A percentile compares a stretch with the other conserved stretches of the same genome.
Conservation (phyloP, 1,140 invertebrate species). For the Mesaphorura yosii region DNA sequence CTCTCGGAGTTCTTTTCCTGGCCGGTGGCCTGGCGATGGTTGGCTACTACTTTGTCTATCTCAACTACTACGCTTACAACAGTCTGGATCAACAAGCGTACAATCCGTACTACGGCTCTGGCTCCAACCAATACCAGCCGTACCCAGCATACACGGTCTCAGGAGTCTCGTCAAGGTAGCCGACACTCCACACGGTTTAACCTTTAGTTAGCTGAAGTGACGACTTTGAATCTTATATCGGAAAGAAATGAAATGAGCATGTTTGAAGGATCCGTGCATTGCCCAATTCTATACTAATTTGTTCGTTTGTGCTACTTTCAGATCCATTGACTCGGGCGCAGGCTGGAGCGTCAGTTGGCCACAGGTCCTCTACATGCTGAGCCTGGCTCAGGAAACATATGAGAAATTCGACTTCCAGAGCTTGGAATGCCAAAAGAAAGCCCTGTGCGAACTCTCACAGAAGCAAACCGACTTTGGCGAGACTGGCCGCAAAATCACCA, state of each 20-base stretch:
- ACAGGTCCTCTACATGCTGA: slow-evolving; percentile 27
- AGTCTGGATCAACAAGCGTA: background rate
- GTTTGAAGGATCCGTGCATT: background rate
- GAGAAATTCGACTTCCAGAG: slow-evolving; percentile 29
- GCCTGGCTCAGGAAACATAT: slow-evolving; percentile 27
- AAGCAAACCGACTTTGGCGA: slow-evolving; percentile 26
- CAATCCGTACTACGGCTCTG: background rate
- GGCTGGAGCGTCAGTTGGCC: slow-evolving; percentile 15
- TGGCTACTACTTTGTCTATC: slow-evolving; percentile 24
- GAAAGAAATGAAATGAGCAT: background rate
- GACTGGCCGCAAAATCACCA: slow-evolving; percentile 27
- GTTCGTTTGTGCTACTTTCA: slow-evolving; percentile 4
- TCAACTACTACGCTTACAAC: background rate
- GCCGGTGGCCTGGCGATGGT: slow-evolving; percentile 12
- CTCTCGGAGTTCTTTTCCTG: slow-evolving; percentile 11
- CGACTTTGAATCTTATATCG: background rate
- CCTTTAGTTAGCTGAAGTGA: background rate
- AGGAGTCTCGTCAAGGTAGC: slow-evolving; percentile 11
- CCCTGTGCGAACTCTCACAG: slow-evolving; percentile 26
- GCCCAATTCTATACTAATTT: background rate
- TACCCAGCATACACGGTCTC: background rate
- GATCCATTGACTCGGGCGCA: background rate
- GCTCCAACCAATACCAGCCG: background rate
- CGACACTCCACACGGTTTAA: background rate
- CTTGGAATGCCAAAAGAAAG: slow-evolving; percentile 30